Conservation (phyloP, 2,797 vertebrate genomes). For the Eulemur mongoz region DNA sequence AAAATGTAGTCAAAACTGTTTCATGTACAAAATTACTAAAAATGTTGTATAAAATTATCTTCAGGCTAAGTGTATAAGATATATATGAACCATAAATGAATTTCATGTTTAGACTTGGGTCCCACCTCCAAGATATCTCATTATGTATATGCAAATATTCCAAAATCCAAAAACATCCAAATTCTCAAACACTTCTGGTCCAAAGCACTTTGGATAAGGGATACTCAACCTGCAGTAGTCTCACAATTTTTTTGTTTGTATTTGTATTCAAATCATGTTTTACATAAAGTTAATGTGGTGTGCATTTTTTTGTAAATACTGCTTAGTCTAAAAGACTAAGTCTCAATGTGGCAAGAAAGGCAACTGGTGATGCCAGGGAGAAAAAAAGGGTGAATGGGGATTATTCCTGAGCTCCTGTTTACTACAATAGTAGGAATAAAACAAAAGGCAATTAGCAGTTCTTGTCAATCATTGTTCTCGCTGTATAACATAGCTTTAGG, state of each 20-base stretch:
- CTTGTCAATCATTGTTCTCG: neutral
- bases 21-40: neutral
- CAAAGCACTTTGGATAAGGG: neutral
- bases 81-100: neutral
- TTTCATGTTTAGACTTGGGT: neutral
- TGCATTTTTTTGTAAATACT: neutral
- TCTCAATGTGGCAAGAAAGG: neutral
- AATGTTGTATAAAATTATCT: neutral
- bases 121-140: neutral
- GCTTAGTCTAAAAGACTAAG: slow-evolving; percentile 5
- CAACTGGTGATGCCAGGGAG: neutral
- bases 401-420: neutral
- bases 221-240: neutral
- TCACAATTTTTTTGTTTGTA: neutral
- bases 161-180: neutral
- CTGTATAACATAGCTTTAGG: neutral
- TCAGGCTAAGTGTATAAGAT: neutral
- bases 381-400: neutral
- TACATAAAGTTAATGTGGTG: neutral
- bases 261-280: slow-evolving; percentile 12
- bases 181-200: neutral
- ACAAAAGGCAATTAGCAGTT: slow-evolving; percentile 11
- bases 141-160: neutral
- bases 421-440: neutral
- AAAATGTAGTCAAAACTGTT: neutral